These are phyloP conservation scores for Pantherophis alleghaniensis DNA, from an alignment of 2,797 vertebrate species.

Conservation along the genomic window DNA sequence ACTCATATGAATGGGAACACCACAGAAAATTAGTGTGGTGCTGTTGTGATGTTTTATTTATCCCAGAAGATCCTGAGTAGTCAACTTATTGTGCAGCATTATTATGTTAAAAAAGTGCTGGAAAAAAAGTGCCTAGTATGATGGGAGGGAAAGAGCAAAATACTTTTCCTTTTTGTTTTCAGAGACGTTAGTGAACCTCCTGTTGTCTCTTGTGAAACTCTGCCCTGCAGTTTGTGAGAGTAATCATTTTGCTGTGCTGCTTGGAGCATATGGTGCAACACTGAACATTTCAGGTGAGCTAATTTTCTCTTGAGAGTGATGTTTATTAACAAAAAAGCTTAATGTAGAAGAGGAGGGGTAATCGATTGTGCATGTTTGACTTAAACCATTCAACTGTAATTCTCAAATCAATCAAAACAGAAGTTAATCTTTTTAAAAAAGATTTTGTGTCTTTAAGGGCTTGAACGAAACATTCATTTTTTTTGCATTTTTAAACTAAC, in stretches of 20 bases:
- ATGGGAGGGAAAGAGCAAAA: conserved; percentile 1
- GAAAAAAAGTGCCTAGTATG: not conserved
- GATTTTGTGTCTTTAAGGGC: not conserved
- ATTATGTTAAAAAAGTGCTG: not conserved
- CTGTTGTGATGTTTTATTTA: not conserved
- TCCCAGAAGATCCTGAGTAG: not conserved
- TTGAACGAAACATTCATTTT: not conserved
- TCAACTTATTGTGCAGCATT: not conserved
- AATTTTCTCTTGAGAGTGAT: not conserved
- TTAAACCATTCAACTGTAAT: not conserved
- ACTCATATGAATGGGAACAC: not conserved
- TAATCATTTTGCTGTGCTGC: conserved; percentile 84
- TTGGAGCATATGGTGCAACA: conserved; percentile 90
- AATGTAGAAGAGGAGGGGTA: not conserved
- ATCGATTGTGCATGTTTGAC: not conserved
- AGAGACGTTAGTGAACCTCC: conserved; percentile 84
- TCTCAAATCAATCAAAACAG: not conserved
- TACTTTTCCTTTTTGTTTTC: conserved; percentile 46
- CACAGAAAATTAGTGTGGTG: not conserved
- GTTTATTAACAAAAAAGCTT: not conserved
- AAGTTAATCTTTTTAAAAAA: not conserved
- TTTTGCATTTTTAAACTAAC: not conserved
- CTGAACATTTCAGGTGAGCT: conserved; percentile 81
- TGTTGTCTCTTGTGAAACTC: conserved; percentile 80
- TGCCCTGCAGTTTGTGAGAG: conserved; percentile 81